Evolutionary conservation across 2,113 vertebrate genomes (phyloP).

Genomic region (Paracyprichromis sp.): DNA sequence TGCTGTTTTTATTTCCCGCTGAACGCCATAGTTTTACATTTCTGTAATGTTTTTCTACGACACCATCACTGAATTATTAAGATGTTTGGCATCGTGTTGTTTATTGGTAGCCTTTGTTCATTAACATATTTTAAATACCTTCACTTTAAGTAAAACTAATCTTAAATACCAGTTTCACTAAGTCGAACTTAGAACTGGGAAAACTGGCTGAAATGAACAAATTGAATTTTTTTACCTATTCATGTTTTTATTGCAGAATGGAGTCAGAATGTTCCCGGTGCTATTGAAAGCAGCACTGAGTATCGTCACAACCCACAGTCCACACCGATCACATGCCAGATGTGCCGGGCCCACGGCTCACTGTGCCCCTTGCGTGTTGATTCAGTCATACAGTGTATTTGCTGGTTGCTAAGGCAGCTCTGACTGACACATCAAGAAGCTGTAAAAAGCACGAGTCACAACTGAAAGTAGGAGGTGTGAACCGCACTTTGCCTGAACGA

Average conservation of each 20-base stretch:
- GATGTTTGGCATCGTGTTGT: accelerated
- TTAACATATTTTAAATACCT: not conserved
- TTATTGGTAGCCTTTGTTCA: not conserved
- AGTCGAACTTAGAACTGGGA: not conserved
- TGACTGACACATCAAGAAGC: not conserved
- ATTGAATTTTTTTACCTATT: not conserved
- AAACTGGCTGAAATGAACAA: not conserved
- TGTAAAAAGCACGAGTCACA: not conserved
- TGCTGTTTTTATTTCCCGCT: not conserved
- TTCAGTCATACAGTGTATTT: not conserved
- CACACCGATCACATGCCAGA: not conserved
- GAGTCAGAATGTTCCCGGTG: not conserved
- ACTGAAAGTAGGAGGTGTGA: not conserved
- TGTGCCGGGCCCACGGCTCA: not conserved
- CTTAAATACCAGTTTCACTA: not conserved
- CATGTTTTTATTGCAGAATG: accelerated
- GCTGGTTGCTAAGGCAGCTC: not conserved
- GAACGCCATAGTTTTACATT: not conserved
- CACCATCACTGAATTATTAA: accelerated
- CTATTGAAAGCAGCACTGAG: not conserved
- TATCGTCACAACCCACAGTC: not conserved
- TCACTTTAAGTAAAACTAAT: not conserved
- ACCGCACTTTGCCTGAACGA: not conserved
- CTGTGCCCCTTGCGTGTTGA: not conserved
- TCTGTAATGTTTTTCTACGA: not conserved